Base-by-base conservation (phyloP, 1,140 invertebrate species). In the Drosophila takahashii region DNA sequence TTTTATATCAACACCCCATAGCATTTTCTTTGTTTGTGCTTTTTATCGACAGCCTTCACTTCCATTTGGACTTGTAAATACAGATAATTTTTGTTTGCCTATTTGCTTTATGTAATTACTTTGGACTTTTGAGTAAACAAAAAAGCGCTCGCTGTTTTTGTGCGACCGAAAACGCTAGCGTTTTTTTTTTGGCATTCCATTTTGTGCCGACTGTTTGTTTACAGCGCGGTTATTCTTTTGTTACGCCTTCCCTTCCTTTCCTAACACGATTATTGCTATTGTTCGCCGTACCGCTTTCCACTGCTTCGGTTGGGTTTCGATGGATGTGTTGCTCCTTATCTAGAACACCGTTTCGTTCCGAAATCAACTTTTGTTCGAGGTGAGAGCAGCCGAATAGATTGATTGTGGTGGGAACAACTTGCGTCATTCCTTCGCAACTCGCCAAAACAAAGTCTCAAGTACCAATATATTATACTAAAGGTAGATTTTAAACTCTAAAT, bases 261-360 rank as follows among this genome's bases (percentile, higher is more conserved):
- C 64, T 70, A 70, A 70, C 64, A 32, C 27, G 66, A 57, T 70
- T 70, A 57, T 70, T 48, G 27, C 56, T 70, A 37, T 56, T 67
- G 29, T 69, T 54, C 45, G 15, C 15, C 13, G 36, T 37, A 32
- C 27, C 36, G 45, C 45, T 66, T 61, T 50, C 36, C 27, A n/a
- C 34, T 18, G 65, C 45, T 48, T 60, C 42, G 39, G 54, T 65
- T 65, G 32, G 62, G 7, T 37, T 59, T 64, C 18, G 22, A 9
- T n/a, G 42, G 29, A 27, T 37, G 58, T 26, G 47, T 54, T 37
- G 22, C 48, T 41, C 59, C 62, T 70, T 70, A 70, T 70, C 66
- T 65, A 48, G 32, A 56, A 47, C 26, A 45, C 36, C 44, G 16
- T 27, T 59, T 26, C 42, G 57, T 37, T 62, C 18, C 54, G 29